A percentile compares a stretch with the other conserved stretches of the same genome.
phyloP scores from a whole-genome alignment of 2,797 vertebrate species.

The Anabacerthia variegaticeps region DNA sequence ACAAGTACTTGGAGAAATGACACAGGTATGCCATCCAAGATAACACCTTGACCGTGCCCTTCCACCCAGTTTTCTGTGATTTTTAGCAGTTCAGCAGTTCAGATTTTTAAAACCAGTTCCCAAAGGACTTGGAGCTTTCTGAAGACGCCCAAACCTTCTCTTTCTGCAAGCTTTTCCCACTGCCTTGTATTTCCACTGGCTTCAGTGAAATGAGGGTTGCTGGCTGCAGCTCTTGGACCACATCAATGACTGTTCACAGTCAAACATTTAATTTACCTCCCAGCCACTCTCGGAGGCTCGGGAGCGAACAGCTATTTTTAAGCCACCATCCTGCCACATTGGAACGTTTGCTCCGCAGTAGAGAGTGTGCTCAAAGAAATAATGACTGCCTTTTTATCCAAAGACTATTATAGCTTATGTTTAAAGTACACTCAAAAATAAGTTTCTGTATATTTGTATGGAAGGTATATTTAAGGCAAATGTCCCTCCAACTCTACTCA shows the following conservation, averaged over 20 bases:
- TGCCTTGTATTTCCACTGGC: slow-evolving; percentile 10
- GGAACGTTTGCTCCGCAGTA: slow-evolving; percentile 37
- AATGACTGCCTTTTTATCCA: slow-evolving; percentile 62
- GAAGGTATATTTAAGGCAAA: slow-evolving; percentile 59
- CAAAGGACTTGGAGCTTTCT: not conserved
- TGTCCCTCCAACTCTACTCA: slow-evolving; percentile 30
- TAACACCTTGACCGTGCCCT: not conserved
- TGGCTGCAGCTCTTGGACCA: slow-evolving; percentile 30
- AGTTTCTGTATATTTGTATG: slow-evolving; percentile 45
- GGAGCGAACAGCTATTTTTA: slow-evolving; percentile 62
- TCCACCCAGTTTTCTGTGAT: not conserved
- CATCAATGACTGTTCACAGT: slow-evolving; percentile 44
- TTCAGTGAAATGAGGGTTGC: not conserved
- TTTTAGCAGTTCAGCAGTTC: not conserved
- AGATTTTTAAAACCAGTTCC: slow-evolving; percentile 1
- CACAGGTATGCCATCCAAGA: not conserved
- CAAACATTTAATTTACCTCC: slow-evolving; percentile 60
- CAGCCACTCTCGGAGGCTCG: slow-evolving; percentile 2
- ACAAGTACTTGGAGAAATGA: not conserved
- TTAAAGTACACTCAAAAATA: slow-evolving; percentile 60
- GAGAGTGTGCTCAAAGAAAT: slow-evolving; percentile 56
- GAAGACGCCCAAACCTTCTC: not conserved
- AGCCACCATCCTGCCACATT: slow-evolving; percentile 35
- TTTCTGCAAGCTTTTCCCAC: not conserved
- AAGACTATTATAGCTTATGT: slow-evolving; percentile 49